Base-by-base conservation (phyloP, 2,113 vertebrate genomes). In the Trichomycterus rosablanca region DNA sequence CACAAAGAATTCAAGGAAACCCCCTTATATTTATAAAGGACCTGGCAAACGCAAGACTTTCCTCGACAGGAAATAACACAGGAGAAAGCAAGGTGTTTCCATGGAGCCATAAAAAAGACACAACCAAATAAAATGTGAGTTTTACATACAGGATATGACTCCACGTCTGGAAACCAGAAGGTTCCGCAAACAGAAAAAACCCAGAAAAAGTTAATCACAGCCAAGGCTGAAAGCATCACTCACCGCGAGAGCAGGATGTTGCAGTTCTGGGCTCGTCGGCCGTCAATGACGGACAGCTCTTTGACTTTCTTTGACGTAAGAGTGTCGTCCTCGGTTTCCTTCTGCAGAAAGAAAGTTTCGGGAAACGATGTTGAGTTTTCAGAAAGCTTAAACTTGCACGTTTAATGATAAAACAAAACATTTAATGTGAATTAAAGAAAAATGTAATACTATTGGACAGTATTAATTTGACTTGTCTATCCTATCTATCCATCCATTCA, bases 191-290 rank as follows among this genome's bases (percentile, higher is more conserved):
- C 48, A 61, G n/a, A n/a, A 1, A 28, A 10, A 23, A 28, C 34
- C 34, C 10, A 5, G 9, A n/a, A n/a, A n/a, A n/a, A 48, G 23
- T 4, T 50, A 22, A 63, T 46, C 7, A 7, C 10, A 57, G n/a
- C 14, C 28, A 9, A 45, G n/a, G 12, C 39, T 58, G 43, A 43
- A 67, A 19, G 14, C 52, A 32, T 63, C n/a, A 59, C 67, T 20
- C 83, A 97, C 96, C 95, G 90, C 7, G 96, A 99, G 18, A 99
- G 92, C 45, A 99, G 94, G 81, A 99, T 99, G 78, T 98, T 98
- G 86, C 96, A 99, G 49, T 98, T 99, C 78, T 98, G 96, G 72
- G 95, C 95, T 75, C 96, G 89, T 11, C 94, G 90, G 19, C 96
- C 96, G 0, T 99, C 96, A 42, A 99, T 98, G 69, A 99, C 92